A percentile compares a stretch with the other conserved stretches of the same genome.
phyloP scores from a whole-genome alignment of 2,113 vertebrate genomes.

The Neogobius melanostomus region DNA sequence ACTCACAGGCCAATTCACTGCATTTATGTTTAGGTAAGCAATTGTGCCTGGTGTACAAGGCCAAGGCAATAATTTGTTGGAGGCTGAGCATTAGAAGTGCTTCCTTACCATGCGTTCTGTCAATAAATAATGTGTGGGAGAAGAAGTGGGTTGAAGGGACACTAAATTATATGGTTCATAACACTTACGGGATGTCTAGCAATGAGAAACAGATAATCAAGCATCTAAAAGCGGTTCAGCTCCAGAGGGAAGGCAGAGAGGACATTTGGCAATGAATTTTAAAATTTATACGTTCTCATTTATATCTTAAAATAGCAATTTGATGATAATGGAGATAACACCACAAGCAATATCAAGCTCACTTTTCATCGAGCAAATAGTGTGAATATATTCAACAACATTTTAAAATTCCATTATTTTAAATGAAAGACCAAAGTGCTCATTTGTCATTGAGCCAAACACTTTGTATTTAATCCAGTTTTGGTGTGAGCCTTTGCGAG shows the following conservation, averaged over 20 bases:
- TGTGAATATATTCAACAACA: no score
- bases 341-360: neutral
- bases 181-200: conserved; percentile 5
- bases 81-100: neutral
- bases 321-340: neutral
- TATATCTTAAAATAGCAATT: neutral
- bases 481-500: neutral
- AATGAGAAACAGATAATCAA: conserved; percentile 10
- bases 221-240: neutral
- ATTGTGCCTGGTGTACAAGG: neutral
- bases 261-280: neutral
- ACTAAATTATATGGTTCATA: conserved; percentile 10
- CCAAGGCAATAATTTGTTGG: neutral
- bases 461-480: neutral
- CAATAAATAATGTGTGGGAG: conserved; percentile 10
- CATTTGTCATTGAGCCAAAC: no score
- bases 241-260: neutral
- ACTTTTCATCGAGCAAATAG: no score
- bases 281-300: neutral
- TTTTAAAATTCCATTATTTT: no score
- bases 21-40: conserved; percentile 1
- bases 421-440: no score
- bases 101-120: conserved; percentile 2
- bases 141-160: neutral
- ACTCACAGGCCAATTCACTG: neutral